A percentile compares a stretch with the other conserved stretches of the same genome.
Conservation (phyloP, 2,113 vertebrate species). For the Fulmarus glacialis region DNA sequence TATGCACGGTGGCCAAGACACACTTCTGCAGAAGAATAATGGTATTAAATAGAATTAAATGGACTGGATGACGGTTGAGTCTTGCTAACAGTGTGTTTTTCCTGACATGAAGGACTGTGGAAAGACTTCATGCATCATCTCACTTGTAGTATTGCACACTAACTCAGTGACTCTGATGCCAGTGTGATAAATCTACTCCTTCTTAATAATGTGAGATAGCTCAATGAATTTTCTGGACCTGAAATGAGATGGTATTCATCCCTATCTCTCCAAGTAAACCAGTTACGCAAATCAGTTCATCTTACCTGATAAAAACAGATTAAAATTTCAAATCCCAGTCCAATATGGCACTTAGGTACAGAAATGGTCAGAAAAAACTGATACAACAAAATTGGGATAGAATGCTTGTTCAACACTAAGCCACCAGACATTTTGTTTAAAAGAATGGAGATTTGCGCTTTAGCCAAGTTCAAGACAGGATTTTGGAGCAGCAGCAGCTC, state of each 20-base stretch:
- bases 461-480: background rate
- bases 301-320: background rate
- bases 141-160: background rate
- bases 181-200: background rate
- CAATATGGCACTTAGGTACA: background rate
- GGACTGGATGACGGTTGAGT: background rate
- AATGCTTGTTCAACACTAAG: background rate
- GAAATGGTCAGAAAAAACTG: fast-evolving
- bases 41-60: background rate
- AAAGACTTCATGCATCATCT: background rate
- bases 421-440: background rate
- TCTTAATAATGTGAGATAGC: background rate
- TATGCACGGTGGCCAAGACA: background rate
- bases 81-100: background rate
- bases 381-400: background rate
- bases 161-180: background rate
- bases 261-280: background rate
- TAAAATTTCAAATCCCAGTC: background rate
- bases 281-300: background rate
- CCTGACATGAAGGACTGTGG: background rate
- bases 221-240: background rate
- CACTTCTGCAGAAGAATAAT: background rate
- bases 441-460: background rate
- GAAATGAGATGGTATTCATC: background rate
- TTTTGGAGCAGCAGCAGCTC: background rate